Evolutionary conservation across 2,888 invertebrate genomes (phyloP).

Genomic region (Rambutsinella grinnellia): DNA sequence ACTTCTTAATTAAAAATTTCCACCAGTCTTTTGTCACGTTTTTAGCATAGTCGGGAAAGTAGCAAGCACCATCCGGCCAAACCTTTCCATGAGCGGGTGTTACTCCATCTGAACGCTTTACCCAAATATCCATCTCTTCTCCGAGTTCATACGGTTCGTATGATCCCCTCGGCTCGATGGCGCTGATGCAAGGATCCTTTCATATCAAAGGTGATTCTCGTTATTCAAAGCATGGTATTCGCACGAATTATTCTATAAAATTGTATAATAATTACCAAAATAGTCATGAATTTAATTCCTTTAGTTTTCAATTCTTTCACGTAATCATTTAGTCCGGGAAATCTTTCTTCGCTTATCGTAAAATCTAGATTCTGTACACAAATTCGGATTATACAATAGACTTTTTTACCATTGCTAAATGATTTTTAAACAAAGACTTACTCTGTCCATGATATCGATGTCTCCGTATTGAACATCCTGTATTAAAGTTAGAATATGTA

Average conservation of each 20-base stretch:
- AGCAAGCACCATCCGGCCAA: conserved; percentile 33
- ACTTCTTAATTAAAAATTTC: conserved; percentile 38
- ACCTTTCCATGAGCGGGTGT: conserved; percentile 38
- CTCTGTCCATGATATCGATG: conserved; percentile 81
- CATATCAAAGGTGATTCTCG: too few species aligned
- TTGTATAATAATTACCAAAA: too few species aligned
- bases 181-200: conserved; percentile 42
- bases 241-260: too few species aligned
- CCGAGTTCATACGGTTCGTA: conserved; percentile 52
- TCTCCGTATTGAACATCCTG: conserved; percentile 51
- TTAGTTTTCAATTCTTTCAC: conserved; percentile 16
- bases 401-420: neutral
- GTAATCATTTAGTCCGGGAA: conserved; percentile 19
- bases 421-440: conserved; percentile 4
- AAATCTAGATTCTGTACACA: conserved; percentile 25
- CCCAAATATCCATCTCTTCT: conserved; percentile 51
- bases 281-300: conserved; percentile 29
- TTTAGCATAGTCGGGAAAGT: conserved; percentile 48
- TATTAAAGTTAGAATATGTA: neutral
- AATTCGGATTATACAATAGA: neutral
- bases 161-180: conserved; percentile 16
- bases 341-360: conserved; percentile 11
- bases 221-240: too few species aligned
- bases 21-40: conserved; percentile 38
- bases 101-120: conserved; percentile 34